Conservation (phyloP, 2,797 vertebrate genomes). For the Allochrocebus solatus region DNA sequence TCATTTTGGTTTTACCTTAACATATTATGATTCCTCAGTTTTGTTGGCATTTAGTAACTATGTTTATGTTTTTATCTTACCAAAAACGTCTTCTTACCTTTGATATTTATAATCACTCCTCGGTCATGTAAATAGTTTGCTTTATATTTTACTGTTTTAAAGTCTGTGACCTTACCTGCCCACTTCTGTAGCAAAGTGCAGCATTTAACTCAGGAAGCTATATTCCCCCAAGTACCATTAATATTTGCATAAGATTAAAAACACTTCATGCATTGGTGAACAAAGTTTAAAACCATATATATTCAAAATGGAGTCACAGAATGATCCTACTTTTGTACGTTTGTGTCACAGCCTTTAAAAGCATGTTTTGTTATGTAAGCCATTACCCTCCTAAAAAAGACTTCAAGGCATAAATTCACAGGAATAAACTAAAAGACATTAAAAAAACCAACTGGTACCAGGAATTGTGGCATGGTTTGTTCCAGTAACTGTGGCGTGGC, state of each 20-base stretch:
- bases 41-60: neutral
- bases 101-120: neutral
- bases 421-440: neutral
- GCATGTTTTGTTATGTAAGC: neutral
- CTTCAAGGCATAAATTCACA: neutral
- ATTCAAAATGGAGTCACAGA: neutral
- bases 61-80: constrained; percentile 5
- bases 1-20: constrained; percentile 18
- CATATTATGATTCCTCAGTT: constrained; percentile 2
- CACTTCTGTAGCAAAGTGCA: neutral
- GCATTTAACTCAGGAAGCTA: neutral
- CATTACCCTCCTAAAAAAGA: neutral
- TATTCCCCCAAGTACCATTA: constrained; percentile 7
- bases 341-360: constrained; percentile 48
- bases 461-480: neutral
- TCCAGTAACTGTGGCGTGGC: neutral
- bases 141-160: constrained; percentile 12
- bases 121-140: neutral
- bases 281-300: constrained; percentile 39
- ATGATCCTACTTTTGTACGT: neutral
- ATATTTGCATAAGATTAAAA: constrained; percentile 38
- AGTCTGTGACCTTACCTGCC: constrained; percentile 32
- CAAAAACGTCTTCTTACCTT: neutral
- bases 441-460: neutral
- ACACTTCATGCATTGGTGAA: neutral